phyloP scores from a whole-genome alignment of 2,888 invertebrate genomes.

The Criorhina ranunculi region DNA sequence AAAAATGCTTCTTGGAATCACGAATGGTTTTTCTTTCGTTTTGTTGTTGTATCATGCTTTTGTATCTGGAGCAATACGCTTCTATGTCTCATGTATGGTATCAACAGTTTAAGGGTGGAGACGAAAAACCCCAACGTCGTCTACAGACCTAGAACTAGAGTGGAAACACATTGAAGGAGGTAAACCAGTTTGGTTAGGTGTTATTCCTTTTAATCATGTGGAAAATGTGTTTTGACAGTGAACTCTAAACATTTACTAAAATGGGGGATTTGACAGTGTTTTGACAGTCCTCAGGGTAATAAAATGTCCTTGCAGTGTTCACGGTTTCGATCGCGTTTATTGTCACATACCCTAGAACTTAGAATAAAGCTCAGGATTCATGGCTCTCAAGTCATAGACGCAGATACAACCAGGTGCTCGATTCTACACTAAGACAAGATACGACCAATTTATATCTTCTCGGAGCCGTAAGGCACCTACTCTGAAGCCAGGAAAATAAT shows the following conservation, averaged over 20 bases:
- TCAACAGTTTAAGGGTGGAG: slow-evolving; percentile 30
- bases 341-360: no score
- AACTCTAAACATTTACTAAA: neutral
- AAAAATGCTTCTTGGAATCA: slow-evolving; percentile 45
- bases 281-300: no score
- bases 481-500: no score
- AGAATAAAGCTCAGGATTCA: no score
- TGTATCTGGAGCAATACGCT: slow-evolving; percentile 56
- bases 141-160: slow-evolving; percentile 18
- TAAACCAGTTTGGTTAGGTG: neutral
- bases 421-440: no score
- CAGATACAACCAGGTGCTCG: no score
- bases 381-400: no score
- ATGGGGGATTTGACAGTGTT: neutral
- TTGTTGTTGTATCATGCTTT: neutral
- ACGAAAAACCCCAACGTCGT: neutral
- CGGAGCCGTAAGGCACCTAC: no score
- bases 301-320: no score
- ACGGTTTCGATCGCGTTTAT: no score
- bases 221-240: slow-evolving; percentile 19
- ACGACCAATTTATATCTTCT: no score
- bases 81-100: neutral
- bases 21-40: slow-evolving; percentile 26
- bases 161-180: neutral
- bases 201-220: neutral